Base-by-base conservation (phyloP, 2,113 vertebrate genomes). In the Rhipidura dahli region DNA sequence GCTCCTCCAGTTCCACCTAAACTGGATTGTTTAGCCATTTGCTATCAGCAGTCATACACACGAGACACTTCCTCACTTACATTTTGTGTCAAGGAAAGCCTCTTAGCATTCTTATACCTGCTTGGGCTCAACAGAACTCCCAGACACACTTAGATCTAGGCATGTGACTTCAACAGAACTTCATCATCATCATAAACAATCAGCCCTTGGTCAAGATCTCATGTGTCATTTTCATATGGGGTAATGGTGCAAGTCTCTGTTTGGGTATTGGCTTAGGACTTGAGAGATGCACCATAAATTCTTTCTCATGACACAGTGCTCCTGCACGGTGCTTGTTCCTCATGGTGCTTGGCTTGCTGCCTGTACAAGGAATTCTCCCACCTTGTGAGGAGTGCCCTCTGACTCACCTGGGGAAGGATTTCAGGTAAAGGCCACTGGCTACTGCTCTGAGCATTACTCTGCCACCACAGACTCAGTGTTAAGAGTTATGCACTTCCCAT, bases 191-290 rank as follows among this genome's bases (percentile, higher is more conserved):
- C 47, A 72, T 12, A 72, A 77, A 45, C 0, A 0, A 69, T n/a
- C 45, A 66, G 30, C 11, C 44, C 49, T 76, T 40, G 12, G 31
- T 47, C 44, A 81, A 59, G 30, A 28, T 40, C 47, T 75, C 56
- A 68, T 4, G 0, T 5, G 11, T 15, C 11, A 8, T 64, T 92
- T 63, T 10, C 51, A 73, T 0, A 0, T 4, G 26, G 44, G 22
- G 5, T 30, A 51, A 70, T 3, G 37, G 0, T 27, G 33, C 47
- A 71, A 60, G 39, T 22, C 51, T 75, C 47, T 2, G 1, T 57
- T n/a, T 40, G 23, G n/a, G 26, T 57, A 28, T 44, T 31, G 71
- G 65, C 30, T 71, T 60, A 49, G 50, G 56, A 59, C 18, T 78
- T 18, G 8, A 37, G 50, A 86, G 37, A 54, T 24, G 69, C n/a